A percentile compares a stretch with the other conserved stretches of the same genome.
Evolutionary conservation across 2,888 invertebrate species (phyloP).

Genomic region (Morpho achilles): DNA sequence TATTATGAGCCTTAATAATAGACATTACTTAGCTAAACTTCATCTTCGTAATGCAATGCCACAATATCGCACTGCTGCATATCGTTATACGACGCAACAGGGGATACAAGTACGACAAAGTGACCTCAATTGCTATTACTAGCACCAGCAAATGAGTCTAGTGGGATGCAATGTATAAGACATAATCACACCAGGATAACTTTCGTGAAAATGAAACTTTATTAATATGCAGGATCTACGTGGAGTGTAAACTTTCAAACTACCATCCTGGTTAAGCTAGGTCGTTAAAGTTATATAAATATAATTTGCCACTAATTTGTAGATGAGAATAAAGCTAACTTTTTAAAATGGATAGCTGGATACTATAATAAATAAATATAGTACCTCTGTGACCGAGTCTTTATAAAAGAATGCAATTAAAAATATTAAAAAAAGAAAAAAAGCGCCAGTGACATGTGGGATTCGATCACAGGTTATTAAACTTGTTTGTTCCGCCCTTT

Average conservation of each 20-base stretch:
- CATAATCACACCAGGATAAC: background rate
- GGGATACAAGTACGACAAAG: constrained; percentile 6
- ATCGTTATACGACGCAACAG: constrained; percentile 4
- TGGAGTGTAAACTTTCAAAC: constrained; percentile 17
- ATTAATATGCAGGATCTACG: constrained; percentile 7
- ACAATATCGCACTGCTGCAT: constrained; percentile 8
- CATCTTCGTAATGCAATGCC: background rate
- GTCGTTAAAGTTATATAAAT: background rate
- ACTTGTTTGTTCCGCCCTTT: too few species aligned
- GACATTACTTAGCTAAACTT: background rate
- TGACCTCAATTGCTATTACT: constrained; percentile 5
- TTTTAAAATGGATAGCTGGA: too few species aligned
- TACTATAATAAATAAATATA: too few species aligned
- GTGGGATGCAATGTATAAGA: constrained; percentile 6
- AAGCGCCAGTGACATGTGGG: too few species aligned
- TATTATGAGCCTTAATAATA: background rate
- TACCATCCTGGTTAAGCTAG: constrained; percentile 25
- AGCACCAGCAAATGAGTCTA: constrained; percentile 3
- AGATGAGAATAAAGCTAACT: too few species aligned
- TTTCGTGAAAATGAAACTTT: constrained; percentile 7
- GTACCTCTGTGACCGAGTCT: too few species aligned
- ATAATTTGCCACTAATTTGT: too few species aligned
- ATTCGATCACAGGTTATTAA: too few species aligned
- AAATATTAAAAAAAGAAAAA: too few species aligned
- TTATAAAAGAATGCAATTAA: too few species aligned